Evolutionary conservation across 2,113 vertebrate genomes (phyloP).

Genomic region (Phylloscopus trochiloides): DNA sequence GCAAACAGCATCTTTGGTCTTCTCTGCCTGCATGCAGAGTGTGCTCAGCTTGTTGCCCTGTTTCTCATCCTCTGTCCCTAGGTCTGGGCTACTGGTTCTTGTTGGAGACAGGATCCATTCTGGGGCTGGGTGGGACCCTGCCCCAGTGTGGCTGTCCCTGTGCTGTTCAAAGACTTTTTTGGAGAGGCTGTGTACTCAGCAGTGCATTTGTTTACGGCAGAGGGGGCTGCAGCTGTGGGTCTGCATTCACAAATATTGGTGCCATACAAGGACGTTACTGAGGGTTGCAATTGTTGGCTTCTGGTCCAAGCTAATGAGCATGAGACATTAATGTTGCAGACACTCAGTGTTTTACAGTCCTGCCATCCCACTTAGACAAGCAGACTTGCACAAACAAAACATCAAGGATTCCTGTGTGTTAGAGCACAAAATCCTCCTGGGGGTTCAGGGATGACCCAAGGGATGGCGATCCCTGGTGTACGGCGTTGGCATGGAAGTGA

Average conservation of each 20-base stretch:
- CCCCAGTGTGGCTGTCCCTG: background rate
- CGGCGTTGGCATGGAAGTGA: background rate
- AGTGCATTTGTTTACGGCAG: background rate
- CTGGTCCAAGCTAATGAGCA: background rate
- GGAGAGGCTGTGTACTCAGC: background rate
- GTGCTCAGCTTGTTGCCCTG: background rate
- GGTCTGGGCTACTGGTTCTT: background rate
- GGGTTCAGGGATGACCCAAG: background rate
- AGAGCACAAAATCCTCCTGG: background rate
- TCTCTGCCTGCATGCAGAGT: background rate
- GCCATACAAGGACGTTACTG: background rate
- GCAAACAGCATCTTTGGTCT: background rate
- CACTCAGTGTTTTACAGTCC: background rate
- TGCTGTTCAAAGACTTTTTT: background rate
- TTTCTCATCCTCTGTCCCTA: background rate
- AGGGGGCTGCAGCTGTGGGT: background rate
- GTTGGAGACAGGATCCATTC: background rate
- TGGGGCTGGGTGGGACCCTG: background rate
- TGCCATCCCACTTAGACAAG: background rate
- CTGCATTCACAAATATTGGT: background rate
- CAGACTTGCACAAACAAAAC: background rate
- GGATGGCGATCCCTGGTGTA: fast-evolving
- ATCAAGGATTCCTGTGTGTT: background rate
- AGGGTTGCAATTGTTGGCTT: background rate
- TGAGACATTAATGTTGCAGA: background rate